Conservation (phyloP, 2,888 invertebrate species). For the Drosophila subquinaria region DNA sequence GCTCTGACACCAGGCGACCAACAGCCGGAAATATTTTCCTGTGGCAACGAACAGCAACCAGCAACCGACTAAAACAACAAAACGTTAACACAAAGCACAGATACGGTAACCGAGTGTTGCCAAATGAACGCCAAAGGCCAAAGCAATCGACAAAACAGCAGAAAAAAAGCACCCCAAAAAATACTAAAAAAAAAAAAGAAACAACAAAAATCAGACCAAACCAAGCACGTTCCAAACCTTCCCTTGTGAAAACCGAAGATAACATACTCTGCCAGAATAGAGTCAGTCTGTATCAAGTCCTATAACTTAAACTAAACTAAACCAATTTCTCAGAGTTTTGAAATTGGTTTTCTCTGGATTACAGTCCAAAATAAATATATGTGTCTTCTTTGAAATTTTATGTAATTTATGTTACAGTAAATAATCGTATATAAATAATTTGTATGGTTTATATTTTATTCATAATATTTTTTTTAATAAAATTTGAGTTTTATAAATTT, state of each 20-base stretch:
- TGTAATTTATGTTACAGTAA: not conserved
- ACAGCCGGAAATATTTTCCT: constrained; percentile 73
- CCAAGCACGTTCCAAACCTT: constrained; percentile 15
- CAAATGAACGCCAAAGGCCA: constrained; percentile 81
- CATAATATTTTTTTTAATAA: too few relatives aligned
- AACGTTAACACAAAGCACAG: constrained; percentile 49
- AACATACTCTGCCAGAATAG: constrained; percentile 20
- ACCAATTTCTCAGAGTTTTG: too few relatives aligned
- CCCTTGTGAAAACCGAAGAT: not conserved
- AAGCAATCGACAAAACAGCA: constrained; percentile 76
- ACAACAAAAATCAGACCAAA: constrained; percentile 36
- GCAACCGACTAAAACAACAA: constrained; percentile 13
- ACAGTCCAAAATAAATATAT: too few relatives aligned
- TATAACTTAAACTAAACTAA: not conserved
- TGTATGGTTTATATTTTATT: too few relatives aligned
- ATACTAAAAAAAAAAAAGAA: constrained; percentile 6
- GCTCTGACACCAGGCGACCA: constrained; percentile 63
- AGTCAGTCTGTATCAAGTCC: not conserved
- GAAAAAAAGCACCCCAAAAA: constrained; percentile 23
- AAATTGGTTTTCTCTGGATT: too few relatives aligned
- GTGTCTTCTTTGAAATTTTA: not conserved
- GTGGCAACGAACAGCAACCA: constrained; percentile 42
- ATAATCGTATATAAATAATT: not conserved
- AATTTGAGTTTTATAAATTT: not conserved
- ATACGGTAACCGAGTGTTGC: constrained; percentile 66